Conservation (phyloP, 2,797 vertebrate genomes). For the Microchirus variegatus region DNA sequence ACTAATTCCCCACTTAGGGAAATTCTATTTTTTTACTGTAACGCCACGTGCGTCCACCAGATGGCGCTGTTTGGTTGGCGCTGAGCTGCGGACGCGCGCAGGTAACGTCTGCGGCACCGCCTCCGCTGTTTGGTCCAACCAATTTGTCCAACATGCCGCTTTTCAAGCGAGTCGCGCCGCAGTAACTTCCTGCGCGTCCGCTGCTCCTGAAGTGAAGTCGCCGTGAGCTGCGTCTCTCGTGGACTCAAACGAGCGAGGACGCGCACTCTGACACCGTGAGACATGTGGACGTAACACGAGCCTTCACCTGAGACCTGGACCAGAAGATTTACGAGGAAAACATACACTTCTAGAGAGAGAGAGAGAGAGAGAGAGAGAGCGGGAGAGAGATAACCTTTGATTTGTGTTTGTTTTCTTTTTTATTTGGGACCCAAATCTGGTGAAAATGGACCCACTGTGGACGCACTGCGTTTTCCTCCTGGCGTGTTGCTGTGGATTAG, state of each 20-base stretch:
- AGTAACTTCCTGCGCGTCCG: constrained; percentile 39
- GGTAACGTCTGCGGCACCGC: constrained; percentile 68
- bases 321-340: background rate
- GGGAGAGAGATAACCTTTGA: too few relatives aligned
- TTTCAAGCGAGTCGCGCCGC: constrained; percentile 18
- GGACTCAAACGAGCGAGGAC: too few relatives aligned
- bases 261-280: background rate
- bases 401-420: background rate
- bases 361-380: too few relatives aligned
- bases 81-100: constrained; percentile 18
- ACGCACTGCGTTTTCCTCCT: constrained; percentile 50
- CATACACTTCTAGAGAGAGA: background rate
- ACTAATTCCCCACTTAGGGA: too few relatives aligned
- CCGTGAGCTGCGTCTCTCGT: too few relatives aligned
- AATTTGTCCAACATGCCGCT: constrained; percentile 55
- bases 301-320: constrained; percentile 52
- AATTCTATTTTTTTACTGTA: too few relatives aligned
- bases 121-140: constrained; percentile 58
- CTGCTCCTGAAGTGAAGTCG: background rate
- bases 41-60: constrained; percentile 36
- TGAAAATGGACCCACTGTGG: constrained; percentile 55
- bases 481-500: constrained; percentile 41
- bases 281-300: constrained; percentile 34
- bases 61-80: constrained; percentile 24
- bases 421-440: background rate